Evolutionary conservation across 2,797 vertebrate species (phyloP).

Genomic region (Paramormyrops hopkinsi): DNA sequence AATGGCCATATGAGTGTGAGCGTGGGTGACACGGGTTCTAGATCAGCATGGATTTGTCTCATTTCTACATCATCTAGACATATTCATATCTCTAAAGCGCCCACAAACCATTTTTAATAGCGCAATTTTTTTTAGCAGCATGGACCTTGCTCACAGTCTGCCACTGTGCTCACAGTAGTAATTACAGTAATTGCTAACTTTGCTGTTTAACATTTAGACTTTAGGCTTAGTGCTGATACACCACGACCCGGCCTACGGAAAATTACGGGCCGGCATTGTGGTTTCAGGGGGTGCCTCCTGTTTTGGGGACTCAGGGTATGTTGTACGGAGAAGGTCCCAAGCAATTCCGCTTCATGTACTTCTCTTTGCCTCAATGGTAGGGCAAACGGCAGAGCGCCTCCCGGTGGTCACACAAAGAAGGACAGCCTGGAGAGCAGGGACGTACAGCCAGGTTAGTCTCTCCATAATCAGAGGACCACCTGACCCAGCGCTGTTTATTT

Average conservation of each 20-base stretch:
- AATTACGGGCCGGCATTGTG: neutral
- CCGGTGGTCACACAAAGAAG: neutral
- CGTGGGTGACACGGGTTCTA: neutral
- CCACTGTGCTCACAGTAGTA: neutral
- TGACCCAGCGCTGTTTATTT: neutral
- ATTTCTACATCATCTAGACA: neutral
- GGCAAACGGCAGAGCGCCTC: neutral
- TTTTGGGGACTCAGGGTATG: neutral
- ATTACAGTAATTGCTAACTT: slow-evolving; percentile 14
- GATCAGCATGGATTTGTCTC: neutral
- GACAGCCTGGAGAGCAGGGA: neutral
- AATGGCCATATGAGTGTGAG: neutral
- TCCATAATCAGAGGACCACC: neutral
- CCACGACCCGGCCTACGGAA: neutral
- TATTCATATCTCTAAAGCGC: neutral
- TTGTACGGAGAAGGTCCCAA: neutral
- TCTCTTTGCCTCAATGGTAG: neutral
- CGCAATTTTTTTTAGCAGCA: neutral
- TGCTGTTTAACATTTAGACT: neutral
- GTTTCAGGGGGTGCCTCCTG: neutral
- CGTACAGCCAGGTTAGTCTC: neutral
- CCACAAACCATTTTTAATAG: neutral
- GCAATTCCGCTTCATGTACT: neutral
- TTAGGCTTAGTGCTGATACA: neutral
- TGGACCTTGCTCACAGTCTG: neutral